Evolutionary conservation across 2,888 invertebrate genomes (phyloP).

Genomic region (Agonum fuliginosum): DNA sequence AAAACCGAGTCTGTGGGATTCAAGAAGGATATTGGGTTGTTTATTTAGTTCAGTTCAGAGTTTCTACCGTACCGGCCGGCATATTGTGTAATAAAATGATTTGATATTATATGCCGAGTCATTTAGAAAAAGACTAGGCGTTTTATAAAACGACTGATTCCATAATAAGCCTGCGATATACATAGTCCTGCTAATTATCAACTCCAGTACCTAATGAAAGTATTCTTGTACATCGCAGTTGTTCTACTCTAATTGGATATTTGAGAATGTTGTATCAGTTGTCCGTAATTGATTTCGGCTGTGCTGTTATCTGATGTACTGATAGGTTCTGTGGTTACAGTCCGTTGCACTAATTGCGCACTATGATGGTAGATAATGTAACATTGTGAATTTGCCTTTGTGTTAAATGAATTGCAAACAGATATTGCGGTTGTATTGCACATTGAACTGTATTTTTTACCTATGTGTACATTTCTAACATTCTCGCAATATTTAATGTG

Average conservation of each 20-base stretch:
- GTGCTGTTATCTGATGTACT: conserved; percentile 55
- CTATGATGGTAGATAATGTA: conserved; percentile 46
- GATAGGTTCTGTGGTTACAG: conserved; percentile 55
- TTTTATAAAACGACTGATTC: too few species aligned
- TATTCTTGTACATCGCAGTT: background rate
- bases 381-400: conserved; percentile 55
- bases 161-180: too few species aligned
- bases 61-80: too few species aligned
- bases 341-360: conserved; percentile 51
- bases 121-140: too few species aligned
- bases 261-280: conserved; percentile 59
- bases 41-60: too few species aligned
- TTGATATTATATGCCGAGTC: too few species aligned
- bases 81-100: too few species aligned
- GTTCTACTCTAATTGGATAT: conserved; percentile 56
- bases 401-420: conserved; percentile 47
- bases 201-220: too few species aligned
- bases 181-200: too few species aligned
- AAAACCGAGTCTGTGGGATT: too few species aligned
- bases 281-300: conserved; percentile 53
- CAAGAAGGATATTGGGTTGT: too few species aligned
- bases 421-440: conserved; percentile 31
- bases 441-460: background rate
- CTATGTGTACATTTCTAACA: background rate
- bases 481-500: background rate